Evolutionary conservation across 2,113 vertebrate species (phyloP), one percentile per base, ranked within the genome.

Genomic region (Morone saxatilis): DNA sequence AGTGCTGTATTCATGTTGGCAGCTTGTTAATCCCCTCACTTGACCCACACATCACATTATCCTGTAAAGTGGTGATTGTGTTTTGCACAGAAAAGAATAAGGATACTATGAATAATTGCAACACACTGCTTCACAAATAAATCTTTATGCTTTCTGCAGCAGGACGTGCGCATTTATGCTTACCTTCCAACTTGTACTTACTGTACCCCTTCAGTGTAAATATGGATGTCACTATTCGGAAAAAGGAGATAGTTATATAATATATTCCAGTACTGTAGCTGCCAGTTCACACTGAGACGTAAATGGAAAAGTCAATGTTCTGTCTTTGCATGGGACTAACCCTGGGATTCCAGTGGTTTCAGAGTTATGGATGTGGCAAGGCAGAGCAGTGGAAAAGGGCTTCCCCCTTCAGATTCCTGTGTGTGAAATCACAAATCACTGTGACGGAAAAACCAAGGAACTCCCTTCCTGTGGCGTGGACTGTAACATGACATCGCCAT

Each of bases 301-400:
- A 38, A 90, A 76, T 84, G 87, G 83, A 89, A 93, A 91, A 85
- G 76, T 69, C 72, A 1, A 71, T 86, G 76, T 91, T 81, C 76
- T 38, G 8, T 77, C 72, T 72, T 78, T 68, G 68, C 74, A 19
- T 76, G 22, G 62, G 66, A 66, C 69, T 75, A 73, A 79, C 76
- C 3, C 50, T 53, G 69, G 66, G 80, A 91, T 89, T 93, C 83
- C 88, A 80, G 61, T 20, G 87, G 88, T 69, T 76, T 83, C 45
- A 38, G 80, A 51, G 71, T 71, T 48, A 45, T 76, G 67, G 68
- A 76, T 65, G 78, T 86, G 76, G 85, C 40, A 65, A 73, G 62
- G 43, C 31, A 65, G 76, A 72, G 40, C 51, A 41, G 56, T 85
- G 85, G 86, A 91, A 91, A 90, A 91, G 85, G 91, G 86, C 72